Conservation (phyloP, 2,888 invertebrate species). For the Cerastoderma edule region DNA sequence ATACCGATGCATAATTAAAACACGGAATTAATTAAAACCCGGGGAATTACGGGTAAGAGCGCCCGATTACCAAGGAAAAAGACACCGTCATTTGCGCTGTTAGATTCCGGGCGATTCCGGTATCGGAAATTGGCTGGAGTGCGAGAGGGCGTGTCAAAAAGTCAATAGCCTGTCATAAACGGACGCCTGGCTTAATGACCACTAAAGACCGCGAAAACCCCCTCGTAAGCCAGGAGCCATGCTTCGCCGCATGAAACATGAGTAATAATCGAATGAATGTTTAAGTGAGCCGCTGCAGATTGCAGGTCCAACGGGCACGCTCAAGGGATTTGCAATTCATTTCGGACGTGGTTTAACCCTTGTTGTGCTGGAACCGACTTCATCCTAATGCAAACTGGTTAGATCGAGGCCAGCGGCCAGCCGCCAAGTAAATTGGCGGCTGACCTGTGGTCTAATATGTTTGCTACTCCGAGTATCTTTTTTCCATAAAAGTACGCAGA, state of each 20-base stretch:
- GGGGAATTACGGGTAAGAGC: conserved; percentile 6
- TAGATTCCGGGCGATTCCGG: background rate
- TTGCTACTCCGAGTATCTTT: no score
- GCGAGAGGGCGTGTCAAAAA: conserved; percentile 26
- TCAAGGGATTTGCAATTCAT: no score
- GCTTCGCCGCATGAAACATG: conserved; percentile 16
- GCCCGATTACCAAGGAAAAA: conserved; percentile 7
- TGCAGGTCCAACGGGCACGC: no score
- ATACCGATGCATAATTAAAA: conserved; percentile 21
- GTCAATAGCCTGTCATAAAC: conserved; percentile 38
- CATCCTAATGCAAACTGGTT: no score
- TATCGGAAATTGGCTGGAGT: background rate
- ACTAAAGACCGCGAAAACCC: conserved; percentile 14
- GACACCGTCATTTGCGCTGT: background rate
- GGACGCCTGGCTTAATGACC: conserved; percentile 23
- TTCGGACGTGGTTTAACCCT: no score
- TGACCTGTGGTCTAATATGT: no score
- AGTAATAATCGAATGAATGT: conserved; percentile 12
- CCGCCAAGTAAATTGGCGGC: no score
- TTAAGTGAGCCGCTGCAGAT: no score
- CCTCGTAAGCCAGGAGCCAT: conserved; percentile 3
- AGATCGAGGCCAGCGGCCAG: no score
- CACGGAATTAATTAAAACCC: conserved; percentile 23
- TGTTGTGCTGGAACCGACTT: no score
- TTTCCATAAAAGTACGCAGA: no score